A percentile compares a stretch with the other conserved stretches of the same genome.
Evolutionary conservation across 2,888 invertebrate genomes (phyloP).

Genomic region (Chironomus tentans): DNA sequence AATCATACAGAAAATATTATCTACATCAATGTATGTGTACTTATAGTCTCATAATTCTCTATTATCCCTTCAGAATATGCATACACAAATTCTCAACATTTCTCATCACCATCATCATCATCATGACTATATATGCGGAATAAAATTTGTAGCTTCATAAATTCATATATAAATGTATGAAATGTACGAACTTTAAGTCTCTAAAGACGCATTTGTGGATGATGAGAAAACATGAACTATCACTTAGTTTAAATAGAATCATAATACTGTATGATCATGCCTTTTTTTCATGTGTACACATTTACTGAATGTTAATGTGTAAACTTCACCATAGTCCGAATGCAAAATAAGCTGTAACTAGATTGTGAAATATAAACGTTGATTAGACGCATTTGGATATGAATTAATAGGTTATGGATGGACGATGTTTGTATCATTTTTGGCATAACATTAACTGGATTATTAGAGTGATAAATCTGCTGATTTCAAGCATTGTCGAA

Average conservation of each 20-base stretch:
- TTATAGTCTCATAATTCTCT: slow-evolving; percentile 2
- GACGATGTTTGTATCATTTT: too few relatives aligned
- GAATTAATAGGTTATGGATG: too few relatives aligned
- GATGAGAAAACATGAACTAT: slow-evolving; percentile 21
- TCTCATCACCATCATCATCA: neutral
- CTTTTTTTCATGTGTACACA: neutral
- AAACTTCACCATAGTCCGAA: too few relatives aligned
- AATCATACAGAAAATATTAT: neutral
- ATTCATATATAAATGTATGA: neutral
- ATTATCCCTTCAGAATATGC: neutral
- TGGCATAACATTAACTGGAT: too few relatives aligned
- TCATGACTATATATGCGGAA: neutral
- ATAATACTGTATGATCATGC: neutral
- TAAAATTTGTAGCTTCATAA: neutral
- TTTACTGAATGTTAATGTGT: too few relatives aligned
- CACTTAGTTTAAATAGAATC: slow-evolving; percentile 6
- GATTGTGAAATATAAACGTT: too few relatives aligned
- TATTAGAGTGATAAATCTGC: too few relatives aligned
- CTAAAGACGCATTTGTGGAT: slow-evolving; percentile 15
- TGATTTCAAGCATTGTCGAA: too few relatives aligned
- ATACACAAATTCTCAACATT: neutral
- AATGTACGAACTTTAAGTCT: neutral
- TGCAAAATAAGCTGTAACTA: too few relatives aligned
- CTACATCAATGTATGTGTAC: neutral
- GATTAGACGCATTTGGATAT: too few relatives aligned